A percentile compares a stretch with the other conserved stretches of the same genome.
Evolutionary conservation across 2,888 invertebrate species (phyloP).

Genomic region (Trichopria drosophilae): DNA sequence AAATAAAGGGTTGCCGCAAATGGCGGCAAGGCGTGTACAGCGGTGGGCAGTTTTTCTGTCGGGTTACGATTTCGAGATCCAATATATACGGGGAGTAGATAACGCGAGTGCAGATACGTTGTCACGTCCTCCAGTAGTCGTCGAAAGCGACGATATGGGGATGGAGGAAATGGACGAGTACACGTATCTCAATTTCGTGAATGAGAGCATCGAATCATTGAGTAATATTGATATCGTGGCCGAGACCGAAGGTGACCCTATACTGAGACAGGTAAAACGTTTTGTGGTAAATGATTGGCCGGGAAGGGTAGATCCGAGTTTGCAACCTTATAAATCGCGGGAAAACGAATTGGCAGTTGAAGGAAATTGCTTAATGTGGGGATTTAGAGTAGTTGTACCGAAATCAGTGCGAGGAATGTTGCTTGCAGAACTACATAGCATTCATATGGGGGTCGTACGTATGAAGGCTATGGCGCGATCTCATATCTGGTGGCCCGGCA

Average conservation of each 20-base stretch:
- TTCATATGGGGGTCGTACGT: conserved; percentile 29
- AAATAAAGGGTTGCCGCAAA: too few species aligned
- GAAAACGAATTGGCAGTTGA: conserved; percentile 26
- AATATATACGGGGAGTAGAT: conserved; percentile 17
- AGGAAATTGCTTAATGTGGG: conserved; percentile 31
- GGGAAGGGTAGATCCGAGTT: neutral
- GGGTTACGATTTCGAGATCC: conserved; percentile 39
- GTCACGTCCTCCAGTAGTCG: too few species aligned
- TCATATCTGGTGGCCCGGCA: conserved; percentile 35
- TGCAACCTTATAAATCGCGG: conserved; percentile 2
- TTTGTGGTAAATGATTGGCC: conserved; percentile 2
- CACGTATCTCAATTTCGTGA: conserved; percentile 2
- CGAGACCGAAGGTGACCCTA: conserved; percentile 25
- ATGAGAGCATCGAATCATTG: neutral
- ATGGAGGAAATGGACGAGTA: neutral
- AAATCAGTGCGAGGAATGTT: conserved; percentile 8
- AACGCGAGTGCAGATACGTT: conserved; percentile 27
- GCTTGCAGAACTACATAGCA: conserved; percentile 29
- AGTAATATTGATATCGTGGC: conserved; percentile 20
- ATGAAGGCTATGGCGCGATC: conserved; percentile 34
- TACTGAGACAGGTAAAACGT: conserved; percentile 18
- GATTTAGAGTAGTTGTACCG: conserved; percentile 14
- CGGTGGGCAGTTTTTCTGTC: conserved; percentile 43
- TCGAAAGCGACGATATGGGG: too few species aligned
- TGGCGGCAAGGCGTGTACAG: too few species aligned